phyloP scores from a whole-genome alignment of 2,113 vertebrate genomes.

The Cricetomys ansorgei region DNA sequence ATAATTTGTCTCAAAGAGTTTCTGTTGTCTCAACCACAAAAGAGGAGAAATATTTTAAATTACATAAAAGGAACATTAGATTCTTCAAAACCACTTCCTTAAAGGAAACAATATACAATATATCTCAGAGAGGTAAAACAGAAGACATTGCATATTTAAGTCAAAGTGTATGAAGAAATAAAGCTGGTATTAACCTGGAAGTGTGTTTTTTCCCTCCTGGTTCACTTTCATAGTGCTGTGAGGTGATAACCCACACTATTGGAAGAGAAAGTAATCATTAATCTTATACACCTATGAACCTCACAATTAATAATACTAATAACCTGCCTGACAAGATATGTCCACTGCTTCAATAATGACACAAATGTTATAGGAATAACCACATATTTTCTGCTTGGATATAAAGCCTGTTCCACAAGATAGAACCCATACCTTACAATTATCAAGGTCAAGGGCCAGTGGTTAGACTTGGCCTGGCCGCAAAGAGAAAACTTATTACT shows the following conservation, averaged over 20 bases:
- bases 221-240: neutral
- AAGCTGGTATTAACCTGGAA: neutral
- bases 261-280: neutral
- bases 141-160: neutral
- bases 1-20: neutral
- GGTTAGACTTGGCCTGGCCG: neutral
- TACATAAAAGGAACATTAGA: neutral
- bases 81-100: neutral
- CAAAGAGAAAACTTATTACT: neutral
- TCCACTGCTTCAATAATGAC: neutral
- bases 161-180: neutral
- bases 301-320: neutral
- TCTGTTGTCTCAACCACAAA: neutral
- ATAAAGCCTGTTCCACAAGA: neutral
- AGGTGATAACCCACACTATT: neutral
- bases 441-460: neutral
- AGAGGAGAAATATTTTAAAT: neutral
- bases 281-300: neutral
- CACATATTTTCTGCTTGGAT: neutral
- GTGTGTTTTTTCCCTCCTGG: neutral
- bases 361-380: neutral
- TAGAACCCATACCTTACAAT: neutral
- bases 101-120: neutral
- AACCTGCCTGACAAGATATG: too few relatives aligned
- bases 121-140: neutral